Percentiles rank a stretch among this genome's conserved stretches.
Evolutionary conservation across 2,113 vertebrate genomes (phyloP).

Genomic region (Strigops habroptila): DNA sequence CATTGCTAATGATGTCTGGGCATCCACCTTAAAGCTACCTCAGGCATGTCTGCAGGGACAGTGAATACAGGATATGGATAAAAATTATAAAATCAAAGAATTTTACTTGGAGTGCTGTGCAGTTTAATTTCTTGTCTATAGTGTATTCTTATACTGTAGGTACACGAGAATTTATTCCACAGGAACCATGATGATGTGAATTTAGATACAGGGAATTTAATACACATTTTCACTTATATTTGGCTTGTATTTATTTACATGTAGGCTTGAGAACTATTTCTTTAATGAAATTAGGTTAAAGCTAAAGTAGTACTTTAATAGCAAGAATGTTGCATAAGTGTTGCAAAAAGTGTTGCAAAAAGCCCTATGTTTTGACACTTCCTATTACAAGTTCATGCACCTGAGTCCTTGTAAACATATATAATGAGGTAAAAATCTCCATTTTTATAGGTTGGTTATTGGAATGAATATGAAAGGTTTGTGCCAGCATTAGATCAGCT

Average conservation of each 20-base stretch:
- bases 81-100: neutral
- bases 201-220: neutral
- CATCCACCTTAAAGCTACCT: neutral
- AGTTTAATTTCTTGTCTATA: neutral
- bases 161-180: neutral
- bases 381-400: neutral
- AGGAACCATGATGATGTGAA: neutral
- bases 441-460: conserved; percentile 93
- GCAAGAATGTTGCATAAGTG: neutral
- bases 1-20: neutral
- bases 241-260: neutral
- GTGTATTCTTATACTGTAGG: neutral
- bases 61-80: neutral
- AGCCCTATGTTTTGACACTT: neutral
- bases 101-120: neutral
- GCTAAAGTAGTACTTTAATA: neutral
- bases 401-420: neutral
- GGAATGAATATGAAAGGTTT: conserved; percentile 97
- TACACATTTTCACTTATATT: neutral
- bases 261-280: neutral
- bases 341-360: too few species aligned
- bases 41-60: neutral
- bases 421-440: conserved; percentile 58
- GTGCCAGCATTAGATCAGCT: conserved; percentile 92
- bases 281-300: neutral